These are phyloP conservation scores for Hyla sarda DNA, from an alignment of 2,113 vertebrate genomes.

Conservation along the genomic window DNA sequence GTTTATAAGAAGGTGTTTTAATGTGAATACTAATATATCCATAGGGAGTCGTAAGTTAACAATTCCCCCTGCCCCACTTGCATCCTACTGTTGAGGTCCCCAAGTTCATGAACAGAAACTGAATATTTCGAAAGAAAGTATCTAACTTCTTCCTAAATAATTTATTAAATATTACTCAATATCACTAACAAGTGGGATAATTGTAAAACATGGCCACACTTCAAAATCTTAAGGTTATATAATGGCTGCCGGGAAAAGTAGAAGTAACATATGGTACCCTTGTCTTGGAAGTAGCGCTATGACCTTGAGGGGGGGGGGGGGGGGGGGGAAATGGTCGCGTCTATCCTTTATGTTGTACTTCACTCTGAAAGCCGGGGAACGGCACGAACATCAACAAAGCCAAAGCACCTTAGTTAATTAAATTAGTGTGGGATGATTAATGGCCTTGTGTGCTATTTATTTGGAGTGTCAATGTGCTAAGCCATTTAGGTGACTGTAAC, in stretches of 20 bases:
- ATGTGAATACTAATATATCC: slow-evolving; percentile 14
- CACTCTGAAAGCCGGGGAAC: slow-evolving; percentile 30
- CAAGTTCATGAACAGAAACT: not conserved
- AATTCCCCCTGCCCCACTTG: not conserved
- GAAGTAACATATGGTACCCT: not conserved
- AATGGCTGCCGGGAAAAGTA: not conserved
- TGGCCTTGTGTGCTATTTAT: slow-evolving; percentile 56
- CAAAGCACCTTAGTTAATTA: slow-evolving; percentile 58
- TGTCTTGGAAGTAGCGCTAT: slow-evolving; percentile 1
- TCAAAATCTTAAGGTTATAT: not conserved
- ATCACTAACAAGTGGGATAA: not conserved
- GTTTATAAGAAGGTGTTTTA: slow-evolving; percentile 8
- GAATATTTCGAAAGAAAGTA: not conserved
- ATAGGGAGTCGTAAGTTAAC: not conserved
- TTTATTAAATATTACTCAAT: no score
- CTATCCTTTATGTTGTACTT: slow-evolving; percentile 17
- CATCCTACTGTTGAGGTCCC: not conserved
- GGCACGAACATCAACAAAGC: slow-evolving; percentile 45
- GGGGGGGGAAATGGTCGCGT: not conserved
- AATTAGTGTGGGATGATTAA: slow-evolving; percentile 55
- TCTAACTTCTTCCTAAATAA: no score
- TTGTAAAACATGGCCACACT: not conserved
- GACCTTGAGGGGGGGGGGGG: slow-evolving; percentile 23
- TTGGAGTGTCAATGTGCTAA: slow-evolving; percentile 47
- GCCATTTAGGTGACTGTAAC: slow-evolving; percentile 54